Evolutionary conservation across 2,888 invertebrate species (phyloP).

Genomic region (Mythimna ferrago): DNA sequence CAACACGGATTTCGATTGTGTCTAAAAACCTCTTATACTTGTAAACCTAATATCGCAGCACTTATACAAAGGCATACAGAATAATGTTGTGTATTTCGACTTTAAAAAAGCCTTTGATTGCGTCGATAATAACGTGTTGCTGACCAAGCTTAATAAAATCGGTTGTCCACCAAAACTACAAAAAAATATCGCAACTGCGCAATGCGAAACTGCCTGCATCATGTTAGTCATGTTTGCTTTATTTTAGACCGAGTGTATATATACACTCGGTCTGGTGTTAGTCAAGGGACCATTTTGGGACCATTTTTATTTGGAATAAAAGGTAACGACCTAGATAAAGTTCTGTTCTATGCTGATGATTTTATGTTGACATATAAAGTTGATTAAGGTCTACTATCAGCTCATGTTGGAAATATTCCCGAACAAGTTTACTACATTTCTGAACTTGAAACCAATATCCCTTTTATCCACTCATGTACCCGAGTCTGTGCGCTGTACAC

Average conservation of each 20-base stretch:
- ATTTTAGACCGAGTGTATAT: background rate
- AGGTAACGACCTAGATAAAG: background rate
- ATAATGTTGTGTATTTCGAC: background rate
- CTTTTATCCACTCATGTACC: too few species aligned
- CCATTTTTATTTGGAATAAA: background rate
- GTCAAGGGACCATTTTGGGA: background rate
- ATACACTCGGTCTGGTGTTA: background rate
- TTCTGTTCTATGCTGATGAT: background rate
- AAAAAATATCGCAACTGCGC: background rate
- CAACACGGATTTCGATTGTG: too few species aligned
- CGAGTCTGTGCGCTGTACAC: too few species aligned
- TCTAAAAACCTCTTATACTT: background rate
- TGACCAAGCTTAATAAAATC: background rate
- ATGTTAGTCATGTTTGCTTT: background rate
- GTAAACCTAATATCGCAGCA: background rate
- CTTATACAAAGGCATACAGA: background rate
- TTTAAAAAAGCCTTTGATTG: slow-evolving; percentile 1
- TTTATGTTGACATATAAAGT: background rate
- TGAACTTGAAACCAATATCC: too few species aligned
- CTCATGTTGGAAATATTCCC: too few species aligned
- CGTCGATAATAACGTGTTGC: background rate
- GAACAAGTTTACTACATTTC: too few species aligned
- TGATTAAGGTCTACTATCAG: background rate
- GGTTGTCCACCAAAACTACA: background rate
- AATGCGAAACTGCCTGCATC: background rate